Evolutionary conservation across 2,888 invertebrate genomes (phyloP).

Genomic region (Bunonema sp.): DNA sequence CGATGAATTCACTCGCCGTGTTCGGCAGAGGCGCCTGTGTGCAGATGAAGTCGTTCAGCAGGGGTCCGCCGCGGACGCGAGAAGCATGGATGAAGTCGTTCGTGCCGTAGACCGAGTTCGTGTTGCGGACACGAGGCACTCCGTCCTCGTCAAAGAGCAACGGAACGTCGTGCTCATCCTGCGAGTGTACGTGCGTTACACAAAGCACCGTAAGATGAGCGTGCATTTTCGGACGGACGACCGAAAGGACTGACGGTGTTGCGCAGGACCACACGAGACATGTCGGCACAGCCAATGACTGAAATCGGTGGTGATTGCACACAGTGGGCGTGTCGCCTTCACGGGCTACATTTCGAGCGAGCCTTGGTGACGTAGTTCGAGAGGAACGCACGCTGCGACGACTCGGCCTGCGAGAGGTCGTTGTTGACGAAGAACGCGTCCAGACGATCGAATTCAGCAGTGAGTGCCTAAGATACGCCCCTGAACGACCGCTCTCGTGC

Average conservation of each 20-base stretch:
- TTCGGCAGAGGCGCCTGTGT: slow-evolving; percentile 31
- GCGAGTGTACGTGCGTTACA: too few relatives aligned
- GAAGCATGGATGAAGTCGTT: slow-evolving; percentile 37
- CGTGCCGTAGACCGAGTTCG: slow-evolving; percentile 17
- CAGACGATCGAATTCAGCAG: slow-evolving; percentile 27
- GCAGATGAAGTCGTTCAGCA: slow-evolving; percentile 35
- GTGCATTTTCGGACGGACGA: too few relatives aligned
- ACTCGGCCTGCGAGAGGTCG: slow-evolving; percentile 21
- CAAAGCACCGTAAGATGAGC: too few relatives aligned
- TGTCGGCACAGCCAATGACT: slow-evolving; percentile 16
- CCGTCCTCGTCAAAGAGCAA: background rate
- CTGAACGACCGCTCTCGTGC: slow-evolving; percentile 8
- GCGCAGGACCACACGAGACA: slow-evolving; percentile 11
- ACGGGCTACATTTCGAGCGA: slow-evolving; percentile 14
- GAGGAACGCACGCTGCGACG: slow-evolving; percentile 25
- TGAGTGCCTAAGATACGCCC: slow-evolving; percentile 25
- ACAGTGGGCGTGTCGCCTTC: background rate
- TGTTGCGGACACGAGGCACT: background rate
- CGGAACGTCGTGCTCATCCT: background rate
- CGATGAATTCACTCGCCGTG: slow-evolving; percentile 7
- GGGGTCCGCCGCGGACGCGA: slow-evolving; percentile 32
- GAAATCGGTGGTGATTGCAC: slow-evolving; percentile 1
- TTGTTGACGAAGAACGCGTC: slow-evolving; percentile 25
- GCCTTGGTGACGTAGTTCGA: slow-evolving; percentile 28
- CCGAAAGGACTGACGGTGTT: background rate